Evolutionary conservation across 2,113 vertebrate species (phyloP).

Genomic region (Heterotis niloticus): DNA sequence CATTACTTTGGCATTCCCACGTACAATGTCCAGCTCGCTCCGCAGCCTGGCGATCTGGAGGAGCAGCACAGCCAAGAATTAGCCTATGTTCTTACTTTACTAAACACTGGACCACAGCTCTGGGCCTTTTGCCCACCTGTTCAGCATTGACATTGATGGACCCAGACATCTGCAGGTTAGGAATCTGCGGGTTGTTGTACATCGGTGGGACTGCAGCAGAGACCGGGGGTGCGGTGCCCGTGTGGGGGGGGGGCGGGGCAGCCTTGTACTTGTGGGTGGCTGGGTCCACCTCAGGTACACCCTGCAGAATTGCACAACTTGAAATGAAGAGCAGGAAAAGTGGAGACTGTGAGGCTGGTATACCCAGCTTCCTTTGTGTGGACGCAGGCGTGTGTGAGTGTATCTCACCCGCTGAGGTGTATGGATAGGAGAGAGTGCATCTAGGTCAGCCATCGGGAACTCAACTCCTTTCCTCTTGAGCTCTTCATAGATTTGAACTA

Average conservation of each 20-base stretch:
- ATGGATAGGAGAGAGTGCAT: conserved; percentile 93
- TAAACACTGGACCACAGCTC: neutral
- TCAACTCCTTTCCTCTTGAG: conserved; percentile 95
- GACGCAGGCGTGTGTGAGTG: neutral
- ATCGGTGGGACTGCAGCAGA: conserved; percentile 24
- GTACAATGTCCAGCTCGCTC: conserved; percentile 90
- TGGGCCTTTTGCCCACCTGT: conserved; percentile 68
- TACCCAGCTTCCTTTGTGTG: neutral
- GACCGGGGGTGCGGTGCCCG: conserved; percentile 39
- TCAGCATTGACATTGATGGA: conserved; percentile 87
- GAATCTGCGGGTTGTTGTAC: conserved; percentile 49
- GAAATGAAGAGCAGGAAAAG: neutral
- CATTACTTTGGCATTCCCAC: conserved; percentile 97
- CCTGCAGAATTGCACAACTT: conserved; percentile 56
- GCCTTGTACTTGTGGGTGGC: conserved; percentile 79
- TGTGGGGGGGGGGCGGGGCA: conserved; percentile 48
- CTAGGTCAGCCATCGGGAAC: conserved; percentile 94
- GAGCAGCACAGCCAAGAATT: neutral
- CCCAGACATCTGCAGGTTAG: conserved; percentile 62
- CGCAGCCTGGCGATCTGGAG: conserved; percentile 86
- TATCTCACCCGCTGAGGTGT: conserved; percentile 89
- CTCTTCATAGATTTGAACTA: conserved; percentile 97
- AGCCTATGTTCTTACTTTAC: too few relatives aligned
- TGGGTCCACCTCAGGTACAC: conserved; percentile 89
- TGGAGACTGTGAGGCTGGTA: neutral